Base-by-base conservation (phyloP, 2,113 vertebrate species). In the Hippocampus abdominalis region DNA sequence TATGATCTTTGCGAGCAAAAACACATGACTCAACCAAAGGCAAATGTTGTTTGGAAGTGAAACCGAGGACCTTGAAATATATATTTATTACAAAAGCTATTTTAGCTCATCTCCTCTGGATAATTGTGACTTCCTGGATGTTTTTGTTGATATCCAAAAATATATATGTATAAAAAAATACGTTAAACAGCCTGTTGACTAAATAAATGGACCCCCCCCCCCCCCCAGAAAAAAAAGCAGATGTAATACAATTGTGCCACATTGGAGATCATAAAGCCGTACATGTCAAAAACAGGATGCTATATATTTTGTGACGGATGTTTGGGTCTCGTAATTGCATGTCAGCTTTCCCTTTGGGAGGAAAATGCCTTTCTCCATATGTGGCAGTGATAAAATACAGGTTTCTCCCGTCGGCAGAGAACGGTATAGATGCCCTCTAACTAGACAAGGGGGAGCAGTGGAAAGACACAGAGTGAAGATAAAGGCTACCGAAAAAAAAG, bases 361-460 rank as follows among this genome's bases (percentile, higher is more conserved):
- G 51, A 87, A 86, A 86, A 81, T 84, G 75, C 78, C 71, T 75
- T 73, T 79, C 67, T 77, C 75, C 74, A 70, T 83, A 74, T 86
- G 78, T 81, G 75, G 82, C 78, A 79, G 72, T 79, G 77, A 85
- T 84, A 85, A 88, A 86, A 75, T 78, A 79, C 82, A 86, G 62
- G 80, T 77, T 81, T 77, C 76, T 79, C 57, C 65, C 81, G 72
- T 85, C 71, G 73, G 65, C 72, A 12, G 59, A 79, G 71, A 74
- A 46, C 71, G 56, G 81, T 87, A 86, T 75, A 82, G 78, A 72
- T 86, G 77, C 70, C 78, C 71, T 87, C 73, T 87, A 86, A 89
- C 81, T 81, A 87, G 85, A 86, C 82, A 85, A 81, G 79, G 2
- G 81, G 89, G 84, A 88, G 59, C 74, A 71, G 60, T 71, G 75